Evolutionary conservation across 2,113 vertebrate genomes (phyloP).

Genomic region (Ibidorhyncha struthersii): DNA sequence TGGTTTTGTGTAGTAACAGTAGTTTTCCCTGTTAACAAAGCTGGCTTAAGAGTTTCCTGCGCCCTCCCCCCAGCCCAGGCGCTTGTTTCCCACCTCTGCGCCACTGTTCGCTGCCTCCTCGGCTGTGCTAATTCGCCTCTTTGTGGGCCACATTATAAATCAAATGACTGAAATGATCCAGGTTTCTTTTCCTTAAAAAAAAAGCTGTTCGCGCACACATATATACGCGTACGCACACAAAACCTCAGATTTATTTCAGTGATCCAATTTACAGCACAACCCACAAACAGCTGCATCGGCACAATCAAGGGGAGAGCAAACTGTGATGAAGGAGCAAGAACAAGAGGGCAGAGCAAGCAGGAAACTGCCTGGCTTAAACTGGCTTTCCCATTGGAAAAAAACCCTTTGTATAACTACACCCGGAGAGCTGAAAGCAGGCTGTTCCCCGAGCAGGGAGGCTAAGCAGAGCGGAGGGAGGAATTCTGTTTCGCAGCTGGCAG

Average conservation of each 20-base stretch:
- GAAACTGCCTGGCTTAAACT: background rate
- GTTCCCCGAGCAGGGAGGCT: background rate
- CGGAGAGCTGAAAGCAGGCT: background rate
- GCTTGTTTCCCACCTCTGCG: background rate
- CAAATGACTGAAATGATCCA: background rate
- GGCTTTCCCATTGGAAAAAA: background rate
- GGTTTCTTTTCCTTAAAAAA: background rate
- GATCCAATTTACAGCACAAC: background rate
- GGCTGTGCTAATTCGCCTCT: background rate
- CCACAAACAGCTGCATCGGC: background rate
- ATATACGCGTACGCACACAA: accelerated
- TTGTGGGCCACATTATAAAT: background rate
- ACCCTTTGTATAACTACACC: background rate
- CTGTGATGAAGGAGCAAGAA: background rate
- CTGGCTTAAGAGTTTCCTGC: background rate
- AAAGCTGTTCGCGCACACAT: background rate
- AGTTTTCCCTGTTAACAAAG: background rate
- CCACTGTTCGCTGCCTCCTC: background rate
- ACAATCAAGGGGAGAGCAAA: background rate
- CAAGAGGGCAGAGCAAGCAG: constrained; percentile 10
- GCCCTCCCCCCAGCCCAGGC: background rate
- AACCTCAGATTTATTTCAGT: background rate
- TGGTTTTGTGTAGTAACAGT: background rate
- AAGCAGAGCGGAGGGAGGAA: background rate
- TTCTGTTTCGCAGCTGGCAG: background rate